Conservation (phyloP, 1,140 invertebrate species). For the Zaprionus taronus region DNA sequence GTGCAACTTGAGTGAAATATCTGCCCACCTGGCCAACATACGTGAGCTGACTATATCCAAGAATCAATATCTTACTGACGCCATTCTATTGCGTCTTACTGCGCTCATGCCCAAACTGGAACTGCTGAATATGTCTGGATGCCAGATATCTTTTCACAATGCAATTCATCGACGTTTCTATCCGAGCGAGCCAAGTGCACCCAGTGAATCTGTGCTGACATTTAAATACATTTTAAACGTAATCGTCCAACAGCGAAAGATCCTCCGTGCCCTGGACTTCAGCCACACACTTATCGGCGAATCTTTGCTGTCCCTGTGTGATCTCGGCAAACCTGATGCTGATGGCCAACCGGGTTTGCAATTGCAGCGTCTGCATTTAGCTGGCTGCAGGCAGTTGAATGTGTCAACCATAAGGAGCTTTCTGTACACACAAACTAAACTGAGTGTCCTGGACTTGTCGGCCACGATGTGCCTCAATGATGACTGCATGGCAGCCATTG, state of each 20-base stretch:
- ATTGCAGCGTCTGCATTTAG: slow-evolving; percentile 86
- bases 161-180: slow-evolving; percentile 88
- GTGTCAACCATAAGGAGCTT: slow-evolving; percentile 86
- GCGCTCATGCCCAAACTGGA: slow-evolving; percentile 87
- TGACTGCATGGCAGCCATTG: slow-evolving; percentile 86
- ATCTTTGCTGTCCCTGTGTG: slow-evolving; percentile 86
- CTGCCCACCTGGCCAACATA: slow-evolving; percentile 86
- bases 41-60: slow-evolving; percentile 87
- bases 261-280: slow-evolving; percentile 87
- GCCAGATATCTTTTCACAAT: slow-evolving; percentile 89
- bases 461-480: slow-evolving; percentile 88
- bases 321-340: slow-evolving; percentile 64
- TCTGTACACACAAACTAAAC: slow-evolving; percentile 86
- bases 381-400: slow-evolving; percentile 88
- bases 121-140: slow-evolving; percentile 87
- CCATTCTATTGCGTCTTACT: slow-evolving; percentile 88
- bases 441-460: slow-evolving; percentile 87
- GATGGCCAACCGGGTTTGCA: slow-evolving; percentile 84
- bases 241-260: slow-evolving; percentile 85
- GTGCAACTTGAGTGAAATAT: slow-evolving; percentile 84
- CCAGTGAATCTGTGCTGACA: slow-evolving; percentile 88
- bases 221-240: slow-evolving; percentile 88
- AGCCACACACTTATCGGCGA: slow-evolving; percentile 88
- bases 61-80: slow-evolving; percentile 90
- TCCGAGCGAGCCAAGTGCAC: slow-evolving; percentile 83